Evolutionary conservation across 1,140 invertebrate genomes (phyloP), one percentile per base, ranked within the genome.

Genomic region (Helicoverpa armigera): DNA sequence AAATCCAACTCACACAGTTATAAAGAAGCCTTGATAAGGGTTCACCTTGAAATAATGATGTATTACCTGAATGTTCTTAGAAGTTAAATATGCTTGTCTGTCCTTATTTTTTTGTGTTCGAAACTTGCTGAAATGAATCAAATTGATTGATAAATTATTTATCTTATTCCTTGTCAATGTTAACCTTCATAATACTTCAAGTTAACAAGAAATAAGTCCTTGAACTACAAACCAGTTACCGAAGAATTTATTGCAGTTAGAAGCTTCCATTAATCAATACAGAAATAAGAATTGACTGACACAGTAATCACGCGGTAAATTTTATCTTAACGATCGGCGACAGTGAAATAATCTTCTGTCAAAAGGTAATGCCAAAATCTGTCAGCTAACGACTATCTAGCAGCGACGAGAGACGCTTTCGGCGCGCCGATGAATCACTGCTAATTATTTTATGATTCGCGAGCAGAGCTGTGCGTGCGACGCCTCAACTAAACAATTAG

Each of bases 281-380:
- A 35, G 48, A 23, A 76, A 81, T 85, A 82, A 80, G 70, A 80
- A 87, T 81, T 76, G 81, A 84, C 74, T 74, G 83, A 83, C 82
- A 86, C 78, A 76, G 67, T 78, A 87, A 88, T 87, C 87, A 88
- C 87, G 87, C 86, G 88, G 84, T 85, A 88, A 86, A 89, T 89
- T 90, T 92, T 90, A 83, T 83, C 70, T 87, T 91, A 91, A 92
- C 85, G 82, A 92, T 92, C 84, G 88, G 82, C 81, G 90, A 92
- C 91, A 90, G 86, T 88, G 87, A 90, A 92, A 94, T 94, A 93
- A 92, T 94, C 88, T 90, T 85, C 91, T 94, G 91, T 94, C 93
- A 92, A 86, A 91, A 83, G 58, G 86, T 88, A 87, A 90, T 94
- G 93, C 93, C 92, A 94, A 94, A 91, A 91, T 87, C 88, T 85